These are phyloP conservation scores for Larimichthys polyactis DNA, from an alignment of 2,113 vertebrate species.

Conservation along the genomic window DNA sequence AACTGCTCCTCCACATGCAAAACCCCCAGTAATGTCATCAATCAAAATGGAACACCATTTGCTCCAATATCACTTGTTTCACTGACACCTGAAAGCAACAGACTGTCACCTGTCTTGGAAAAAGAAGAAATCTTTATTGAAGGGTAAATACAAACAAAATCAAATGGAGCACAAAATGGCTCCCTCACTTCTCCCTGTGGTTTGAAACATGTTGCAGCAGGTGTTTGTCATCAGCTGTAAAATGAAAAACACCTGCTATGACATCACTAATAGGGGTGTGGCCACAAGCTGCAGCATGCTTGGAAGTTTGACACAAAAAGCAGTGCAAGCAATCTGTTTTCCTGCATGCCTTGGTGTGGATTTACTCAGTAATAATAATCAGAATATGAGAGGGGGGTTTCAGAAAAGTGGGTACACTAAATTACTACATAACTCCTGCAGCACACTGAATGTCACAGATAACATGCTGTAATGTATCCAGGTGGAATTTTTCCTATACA, in stretches of 20 bases:
- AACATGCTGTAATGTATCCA: background rate
- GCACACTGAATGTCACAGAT: background rate
- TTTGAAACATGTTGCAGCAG: background rate
- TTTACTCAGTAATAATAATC: constrained; percentile 2
- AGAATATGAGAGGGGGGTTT: background rate
- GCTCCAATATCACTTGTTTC: background rate
- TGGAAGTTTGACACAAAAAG: background rate
- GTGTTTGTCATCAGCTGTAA: background rate
- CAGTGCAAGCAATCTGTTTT: background rate
- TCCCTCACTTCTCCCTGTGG: background rate
- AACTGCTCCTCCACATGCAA: too few species aligned
- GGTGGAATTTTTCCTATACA: background rate
- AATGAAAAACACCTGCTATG: background rate
- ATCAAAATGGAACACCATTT: background rate
- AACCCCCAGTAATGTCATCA: background rate
- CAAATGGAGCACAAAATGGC: background rate
- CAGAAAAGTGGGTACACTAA: background rate
- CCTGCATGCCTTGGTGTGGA: background rate
- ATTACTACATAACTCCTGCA: constrained; percentile 6
- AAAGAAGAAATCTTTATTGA: background rate
- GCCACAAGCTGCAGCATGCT: background rate
- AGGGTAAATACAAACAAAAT: background rate
- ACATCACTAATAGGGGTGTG: background rate
- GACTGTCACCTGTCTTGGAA: background rate
- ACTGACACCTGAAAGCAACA: background rate